Evolutionary conservation across 2,113 vertebrate genomes (phyloP).

Genomic region (Elgaria multicarinata): DNA sequence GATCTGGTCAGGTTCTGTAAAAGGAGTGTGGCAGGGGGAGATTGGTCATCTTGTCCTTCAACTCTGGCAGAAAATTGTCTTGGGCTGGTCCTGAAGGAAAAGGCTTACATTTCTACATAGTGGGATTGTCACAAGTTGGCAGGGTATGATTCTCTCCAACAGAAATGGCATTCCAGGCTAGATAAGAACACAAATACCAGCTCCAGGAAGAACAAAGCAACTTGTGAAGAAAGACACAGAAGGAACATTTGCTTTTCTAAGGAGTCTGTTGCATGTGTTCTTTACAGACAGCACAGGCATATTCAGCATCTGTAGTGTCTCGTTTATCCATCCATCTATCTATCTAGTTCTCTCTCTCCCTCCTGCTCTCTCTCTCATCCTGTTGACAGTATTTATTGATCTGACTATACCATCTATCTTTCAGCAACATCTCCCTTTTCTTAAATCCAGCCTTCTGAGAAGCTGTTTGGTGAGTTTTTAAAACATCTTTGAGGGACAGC

Average conservation of each 20-base stretch:
- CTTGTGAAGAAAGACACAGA: slow-evolving; percentile 1
- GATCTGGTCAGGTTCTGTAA: neutral
- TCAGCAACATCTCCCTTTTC: slow-evolving; percentile 24
- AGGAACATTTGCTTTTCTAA: slow-evolving; percentile 11
- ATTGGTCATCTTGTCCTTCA: neutral
- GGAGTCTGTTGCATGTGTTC: neutral
- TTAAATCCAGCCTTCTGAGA: slow-evolving; percentile 11
- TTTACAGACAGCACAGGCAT: neutral
- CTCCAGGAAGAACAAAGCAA: neutral
- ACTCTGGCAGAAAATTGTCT: neutral
- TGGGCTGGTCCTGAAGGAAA: neutral
- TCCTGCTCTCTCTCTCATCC: slow-evolving; percentile 5
- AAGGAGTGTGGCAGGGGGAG: neutral
- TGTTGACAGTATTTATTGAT: slow-evolving; percentile 35
- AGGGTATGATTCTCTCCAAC: neutral
- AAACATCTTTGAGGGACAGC: slow-evolving; percentile 18
- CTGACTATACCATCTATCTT: slow-evolving; percentile 31
- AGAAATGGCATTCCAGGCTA: neutral
- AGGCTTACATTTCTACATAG: neutral
- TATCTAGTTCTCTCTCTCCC: slow-evolving; percentile 2
- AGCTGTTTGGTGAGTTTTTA: neutral
- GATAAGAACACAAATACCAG: neutral
- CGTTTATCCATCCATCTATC: slow-evolving; percentile 20
- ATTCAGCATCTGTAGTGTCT: neutral
- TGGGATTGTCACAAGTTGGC: neutral